Evolutionary conservation across 2,888 invertebrate genomes (phyloP), one percentile per base, ranked within the genome.

Genomic region (Standfussiana lucernea): DNA sequence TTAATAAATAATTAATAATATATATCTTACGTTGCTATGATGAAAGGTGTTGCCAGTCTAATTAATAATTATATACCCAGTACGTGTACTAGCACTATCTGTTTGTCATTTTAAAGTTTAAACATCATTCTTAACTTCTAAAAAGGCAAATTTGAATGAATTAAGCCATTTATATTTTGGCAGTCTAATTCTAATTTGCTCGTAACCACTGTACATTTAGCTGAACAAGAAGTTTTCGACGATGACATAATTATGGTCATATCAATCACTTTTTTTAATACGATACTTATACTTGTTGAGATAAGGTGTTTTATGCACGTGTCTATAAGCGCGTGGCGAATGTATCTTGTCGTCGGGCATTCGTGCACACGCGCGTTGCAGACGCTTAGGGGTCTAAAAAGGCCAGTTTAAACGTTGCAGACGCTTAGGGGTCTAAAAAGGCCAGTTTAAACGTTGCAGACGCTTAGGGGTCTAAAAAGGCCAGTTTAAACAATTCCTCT

Each of bases 131-230:
- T 87, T 75, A 78, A 42, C 13, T 35, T 72, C 72, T 84, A 79
- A 84, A 78, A 81, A 62, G 76, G 72, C 75, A 80, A 86, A 77
- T 75, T 80, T 72, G 64, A 82, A 68, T 82, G 59, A 67, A 69
- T 73, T 53, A 77, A 68, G 74, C 87, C 82, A 87, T 80, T 70
- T 78, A 66, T 61, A 76, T 15, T 70, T 81, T 78, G 83, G 68
- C 86, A 67, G 73, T 64, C 86, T 84, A 71, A 69, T 71, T 77
- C 68, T 81, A 77, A 35, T 70, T 73, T n/a, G 72, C 68, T 59
- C 69, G 42, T 65, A 47, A 62, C 67, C 66, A 82, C 67, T 82
- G 67, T 50, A 72, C 75, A 35, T n/a, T 65, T 28, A 65, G 42
- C 8, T 42, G 28, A 82, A 28, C 6, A 35, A 59, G 15, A 50